Conservation (phyloP, 2,113 vertebrate species). For the Microcebus tavaratra region DNA sequence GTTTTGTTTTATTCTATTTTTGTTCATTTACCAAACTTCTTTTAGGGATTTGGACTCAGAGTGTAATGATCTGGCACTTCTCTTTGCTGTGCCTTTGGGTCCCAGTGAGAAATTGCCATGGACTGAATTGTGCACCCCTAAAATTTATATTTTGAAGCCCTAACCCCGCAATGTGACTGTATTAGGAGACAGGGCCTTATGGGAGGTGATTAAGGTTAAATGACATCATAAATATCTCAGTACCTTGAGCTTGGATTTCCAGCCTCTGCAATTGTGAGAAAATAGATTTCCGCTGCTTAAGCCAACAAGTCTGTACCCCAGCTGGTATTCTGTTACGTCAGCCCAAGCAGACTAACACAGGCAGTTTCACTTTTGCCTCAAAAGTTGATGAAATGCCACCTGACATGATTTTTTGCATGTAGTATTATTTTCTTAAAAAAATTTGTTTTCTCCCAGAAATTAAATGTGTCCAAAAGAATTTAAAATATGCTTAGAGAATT, state of each 20-base stretch:
- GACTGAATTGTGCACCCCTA: not conserved
- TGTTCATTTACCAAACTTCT: not conserved
- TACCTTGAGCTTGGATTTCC: not conserved
- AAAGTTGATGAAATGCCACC: not conserved
- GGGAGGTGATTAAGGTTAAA: not conserved
- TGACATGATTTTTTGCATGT: not conserved
- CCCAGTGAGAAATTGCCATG: not conserved
- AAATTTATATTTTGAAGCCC: not conserved
- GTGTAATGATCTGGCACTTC: not conserved
- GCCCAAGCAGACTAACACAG: not conserved
- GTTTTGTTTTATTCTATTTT: not conserved
- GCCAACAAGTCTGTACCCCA: not conserved
- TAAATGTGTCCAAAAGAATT: not conserved
- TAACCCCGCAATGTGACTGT: not conserved
- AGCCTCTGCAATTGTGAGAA: not conserved
- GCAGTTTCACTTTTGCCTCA: not conserved
- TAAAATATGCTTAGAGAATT: not conserved
- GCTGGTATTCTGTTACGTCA: not conserved
- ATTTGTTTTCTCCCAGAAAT: not conserved
- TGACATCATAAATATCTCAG: not conserved
- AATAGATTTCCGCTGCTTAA: not conserved
- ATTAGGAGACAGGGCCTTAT: not conserved
- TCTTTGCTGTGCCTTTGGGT: not conserved
- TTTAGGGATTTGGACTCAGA: not conserved
- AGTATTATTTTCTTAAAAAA: not conserved